These are phyloP conservation scores for Microtus obscurus DNA, from an alignment of 2,797 vertebrate genomes.

Conservation along the genomic window DNA sequence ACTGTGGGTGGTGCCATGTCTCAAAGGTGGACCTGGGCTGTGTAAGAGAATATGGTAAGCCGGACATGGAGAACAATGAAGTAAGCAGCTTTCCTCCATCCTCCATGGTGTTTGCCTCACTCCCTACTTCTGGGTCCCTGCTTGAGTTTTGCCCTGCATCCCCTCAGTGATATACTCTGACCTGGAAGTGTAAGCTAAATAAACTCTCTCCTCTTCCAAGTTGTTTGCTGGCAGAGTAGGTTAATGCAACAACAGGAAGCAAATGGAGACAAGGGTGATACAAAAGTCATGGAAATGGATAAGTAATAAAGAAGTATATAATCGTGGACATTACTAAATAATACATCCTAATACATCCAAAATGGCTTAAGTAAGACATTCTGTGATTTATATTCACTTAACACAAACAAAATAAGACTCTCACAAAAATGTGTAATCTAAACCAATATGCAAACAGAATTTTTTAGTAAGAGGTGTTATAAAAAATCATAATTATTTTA, in stretches of 20 bases:
- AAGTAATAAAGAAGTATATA: neutral
- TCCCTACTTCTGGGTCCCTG: neutral
- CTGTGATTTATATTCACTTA: neutral
- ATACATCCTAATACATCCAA: neutral
- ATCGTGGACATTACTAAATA: neutral
- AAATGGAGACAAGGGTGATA: neutral
- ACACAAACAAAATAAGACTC: neutral
- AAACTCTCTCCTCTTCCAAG: neutral
- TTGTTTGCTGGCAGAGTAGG: neutral
- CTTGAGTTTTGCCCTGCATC: neutral
- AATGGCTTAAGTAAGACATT: neutral
- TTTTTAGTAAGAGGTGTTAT: rapidly evolving
- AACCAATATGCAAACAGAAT: neutral
- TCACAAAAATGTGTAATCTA: conserved; percentile 30
- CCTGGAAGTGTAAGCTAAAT: neutral
- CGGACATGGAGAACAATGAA: neutral
- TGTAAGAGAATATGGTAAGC: neutral
- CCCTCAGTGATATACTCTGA: neutral
- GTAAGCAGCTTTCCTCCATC: neutral
- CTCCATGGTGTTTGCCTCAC: neutral
- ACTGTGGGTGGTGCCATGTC: neutral
- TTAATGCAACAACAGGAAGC: neutral
- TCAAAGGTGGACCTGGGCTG: neutral
- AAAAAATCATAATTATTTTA: neutral
- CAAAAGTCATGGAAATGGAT: neutral